Conservation (phyloP, 2,797 vertebrate species). For the Cyclura pinguis region DNA sequence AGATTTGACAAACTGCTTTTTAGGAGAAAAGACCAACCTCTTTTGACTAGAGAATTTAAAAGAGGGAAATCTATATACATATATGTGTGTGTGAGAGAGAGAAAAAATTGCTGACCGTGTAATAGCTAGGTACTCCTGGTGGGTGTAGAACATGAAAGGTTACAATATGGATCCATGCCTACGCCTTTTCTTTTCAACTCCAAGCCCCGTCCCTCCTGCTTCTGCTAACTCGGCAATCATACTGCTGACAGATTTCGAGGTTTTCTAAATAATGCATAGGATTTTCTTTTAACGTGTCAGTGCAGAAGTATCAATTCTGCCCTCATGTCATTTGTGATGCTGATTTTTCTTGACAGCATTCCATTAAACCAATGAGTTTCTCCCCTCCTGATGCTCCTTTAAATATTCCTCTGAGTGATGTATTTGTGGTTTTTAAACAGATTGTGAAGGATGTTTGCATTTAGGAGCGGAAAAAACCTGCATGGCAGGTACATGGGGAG, state of each 20-base stretch:
- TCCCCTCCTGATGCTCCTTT: slow-evolving; percentile 80
- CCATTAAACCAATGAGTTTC: slow-evolving; percentile 89
- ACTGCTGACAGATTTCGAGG: slow-evolving; percentile 84
- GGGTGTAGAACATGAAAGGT: slow-evolving; percentile 82
- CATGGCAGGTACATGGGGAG: slow-evolving; percentile 64
- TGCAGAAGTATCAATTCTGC: slow-evolving; percentile 86
- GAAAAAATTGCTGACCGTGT: slow-evolving; percentile 80
- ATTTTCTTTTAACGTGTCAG: slow-evolving; percentile 90
- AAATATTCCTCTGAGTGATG: slow-evolving; percentile 82
- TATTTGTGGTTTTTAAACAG: slow-evolving; percentile 82
- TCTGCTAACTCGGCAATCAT: slow-evolving; percentile 88
- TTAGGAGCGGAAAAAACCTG: slow-evolving; percentile 70
- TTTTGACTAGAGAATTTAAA: slow-evolving; percentile 76
- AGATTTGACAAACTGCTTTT: slow-evolving; percentile 67
- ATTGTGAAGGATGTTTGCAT: slow-evolving; percentile 80
- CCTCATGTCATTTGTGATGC: slow-evolving; percentile 83
- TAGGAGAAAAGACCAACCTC: slow-evolving; percentile 72
- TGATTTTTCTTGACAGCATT: slow-evolving; percentile 88
- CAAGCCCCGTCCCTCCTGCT: slow-evolving; percentile 78
- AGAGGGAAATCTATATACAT: slow-evolving; percentile 40
- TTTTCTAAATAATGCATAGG: slow-evolving; percentile 89
- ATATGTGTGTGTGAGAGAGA: background rate
- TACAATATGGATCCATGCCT: slow-evolving; percentile 80
- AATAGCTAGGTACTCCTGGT: slow-evolving; percentile 81
- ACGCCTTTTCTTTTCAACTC: slow-evolving; percentile 79